Evolutionary conservation across 2,113 vertebrate genomes (phyloP), one percentile per base, ranked within the genome.

Genomic region (Vireo altiloquus): DNA sequence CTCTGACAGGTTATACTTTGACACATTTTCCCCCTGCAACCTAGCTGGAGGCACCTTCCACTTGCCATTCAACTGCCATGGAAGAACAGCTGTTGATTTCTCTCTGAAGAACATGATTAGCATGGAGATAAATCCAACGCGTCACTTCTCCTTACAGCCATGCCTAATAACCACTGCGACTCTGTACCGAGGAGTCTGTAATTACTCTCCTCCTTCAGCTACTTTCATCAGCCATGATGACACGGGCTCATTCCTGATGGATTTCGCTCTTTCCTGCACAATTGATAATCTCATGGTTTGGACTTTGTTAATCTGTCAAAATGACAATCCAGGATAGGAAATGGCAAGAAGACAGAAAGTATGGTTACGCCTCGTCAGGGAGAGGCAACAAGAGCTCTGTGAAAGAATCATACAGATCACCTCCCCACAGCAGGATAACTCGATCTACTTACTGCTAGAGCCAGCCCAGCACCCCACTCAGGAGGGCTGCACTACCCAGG

Each of bases 21-120:
- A 96, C 90, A 95, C 82, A 92, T 94, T 94, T 92, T 96, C 77
- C 92, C 94, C 95, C 95, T 94, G 94, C 88, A 96, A 92, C 93
- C 90, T 95, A 78, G 93, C 94, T 96, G 40, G 92, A 96, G 93
- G 95, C 95, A 96, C 82, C 94, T 93, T 96, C 92, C 90, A 78
- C 94, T 96, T 93, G 95, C 95, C 96, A 96, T 97, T 97, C 95
- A 94, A 92, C 92, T 96, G 92, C 94, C 96, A 96, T 21, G 82
- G 93, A 93, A 81, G 92, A 96, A 90, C 96, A 97, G 94, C 96
- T 96, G 94, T 94, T 96, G 94, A 71, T 96, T 95, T 96, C 94
- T 84, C 96, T 96, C 92, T 96, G 96, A 96, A 96, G 95, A 97
- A 96, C 94, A 95, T 82, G 95, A 96, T 96, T 95, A 95, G 94